phyloP scores from a whole-genome alignment of 2,888 invertebrate species.

The Macrophya alboannulata region DNA sequence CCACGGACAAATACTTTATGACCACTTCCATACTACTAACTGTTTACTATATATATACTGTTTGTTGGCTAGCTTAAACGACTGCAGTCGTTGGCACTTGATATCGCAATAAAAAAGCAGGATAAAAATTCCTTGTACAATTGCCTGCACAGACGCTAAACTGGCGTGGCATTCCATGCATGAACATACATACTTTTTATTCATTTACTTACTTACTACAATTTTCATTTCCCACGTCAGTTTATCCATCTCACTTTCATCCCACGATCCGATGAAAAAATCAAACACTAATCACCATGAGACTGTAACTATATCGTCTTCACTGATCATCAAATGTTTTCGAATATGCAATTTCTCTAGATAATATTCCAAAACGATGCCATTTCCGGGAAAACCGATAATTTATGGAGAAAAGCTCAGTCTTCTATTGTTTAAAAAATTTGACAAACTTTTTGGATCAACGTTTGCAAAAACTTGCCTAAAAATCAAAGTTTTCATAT shows the following conservation, averaged over 20 bases:
- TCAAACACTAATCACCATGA: too few relatives aligned
- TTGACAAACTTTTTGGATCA: too few relatives aligned
- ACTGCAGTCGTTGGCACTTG: neutral
- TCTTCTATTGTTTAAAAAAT: too few relatives aligned
- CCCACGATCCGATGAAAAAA: neutral
- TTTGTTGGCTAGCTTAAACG: constrained; percentile 7
- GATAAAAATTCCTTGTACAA: neutral
- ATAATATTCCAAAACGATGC: too few relatives aligned
- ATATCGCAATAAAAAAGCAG: constrained; percentile 5
- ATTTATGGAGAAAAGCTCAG: too few relatives aligned
- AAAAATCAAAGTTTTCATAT: too few relatives aligned
- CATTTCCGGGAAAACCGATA: too few relatives aligned
- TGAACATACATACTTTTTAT: neutral
- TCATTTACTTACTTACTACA: neutral
- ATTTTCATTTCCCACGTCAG: neutral
- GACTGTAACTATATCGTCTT: too few relatives aligned
- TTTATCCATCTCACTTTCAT: neutral
- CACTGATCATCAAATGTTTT: too few relatives aligned
- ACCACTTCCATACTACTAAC: constrained; percentile 9
- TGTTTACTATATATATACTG: neutral
- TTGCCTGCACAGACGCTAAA: neutral
- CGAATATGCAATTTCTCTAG: too few relatives aligned
- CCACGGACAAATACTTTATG: constrained; percentile 37
- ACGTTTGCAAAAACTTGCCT: too few relatives aligned
- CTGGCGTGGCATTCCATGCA: neutral